A percentile compares a stretch with the other conserved stretches of the same genome.
Evolutionary conservation across 1,140 invertebrate species (phyloP).

Genomic region (Lasioglossum albipes): DNA sequence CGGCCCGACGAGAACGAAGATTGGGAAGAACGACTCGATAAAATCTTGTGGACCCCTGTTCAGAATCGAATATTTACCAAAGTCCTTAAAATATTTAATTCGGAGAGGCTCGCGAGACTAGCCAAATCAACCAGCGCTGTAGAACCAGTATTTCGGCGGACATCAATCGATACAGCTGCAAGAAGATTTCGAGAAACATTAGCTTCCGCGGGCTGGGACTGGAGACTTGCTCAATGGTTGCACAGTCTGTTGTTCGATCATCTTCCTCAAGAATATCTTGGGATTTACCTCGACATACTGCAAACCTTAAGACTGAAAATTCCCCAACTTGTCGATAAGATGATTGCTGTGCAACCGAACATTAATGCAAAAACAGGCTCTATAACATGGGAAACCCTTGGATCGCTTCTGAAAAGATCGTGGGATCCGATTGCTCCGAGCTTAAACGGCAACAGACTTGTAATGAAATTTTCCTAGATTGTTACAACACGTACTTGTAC

Average conservation of each 20-base stretch:
- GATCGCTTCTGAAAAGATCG: slow-evolving; percentile 85
- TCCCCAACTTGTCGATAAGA: slow-evolving; percentile 88
- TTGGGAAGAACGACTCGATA: slow-evolving; percentile 86
- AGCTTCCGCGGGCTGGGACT: slow-evolving; percentile 85
- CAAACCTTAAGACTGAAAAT: slow-evolving; percentile 88
- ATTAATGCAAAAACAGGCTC: slow-evolving; percentile 73
- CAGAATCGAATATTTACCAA: slow-evolving; percentile 86
- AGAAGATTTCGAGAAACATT: slow-evolving; percentile 85
- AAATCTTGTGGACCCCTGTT: slow-evolving; percentile 84
- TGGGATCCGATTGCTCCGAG: slow-evolving; percentile 87
- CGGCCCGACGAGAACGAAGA: slow-evolving; percentile 83
- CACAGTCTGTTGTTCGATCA: slow-evolving; percentile 87
- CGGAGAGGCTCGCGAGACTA: slow-evolving; percentile 86
- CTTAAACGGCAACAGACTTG: slow-evolving; percentile 82
- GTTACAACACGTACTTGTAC: neutral
- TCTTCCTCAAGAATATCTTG: slow-evolving; percentile 85
- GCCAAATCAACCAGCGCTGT: slow-evolving; percentile 80
- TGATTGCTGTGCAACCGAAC: slow-evolving; percentile 82
- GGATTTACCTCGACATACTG: slow-evolving; percentile 89
- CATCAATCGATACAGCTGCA: slow-evolving; percentile 86
- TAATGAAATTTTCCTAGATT: slow-evolving; percentile 68
- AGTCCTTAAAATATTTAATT: slow-evolving; percentile 85
- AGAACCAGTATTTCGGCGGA: slow-evolving; percentile 85
- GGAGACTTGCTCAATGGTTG: slow-evolving; percentile 88
- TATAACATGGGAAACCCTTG: slow-evolving; percentile 82